Evolutionary conservation across 2,113 vertebrate species (phyloP).

Genomic region (Tetrao urogallus): DNA sequence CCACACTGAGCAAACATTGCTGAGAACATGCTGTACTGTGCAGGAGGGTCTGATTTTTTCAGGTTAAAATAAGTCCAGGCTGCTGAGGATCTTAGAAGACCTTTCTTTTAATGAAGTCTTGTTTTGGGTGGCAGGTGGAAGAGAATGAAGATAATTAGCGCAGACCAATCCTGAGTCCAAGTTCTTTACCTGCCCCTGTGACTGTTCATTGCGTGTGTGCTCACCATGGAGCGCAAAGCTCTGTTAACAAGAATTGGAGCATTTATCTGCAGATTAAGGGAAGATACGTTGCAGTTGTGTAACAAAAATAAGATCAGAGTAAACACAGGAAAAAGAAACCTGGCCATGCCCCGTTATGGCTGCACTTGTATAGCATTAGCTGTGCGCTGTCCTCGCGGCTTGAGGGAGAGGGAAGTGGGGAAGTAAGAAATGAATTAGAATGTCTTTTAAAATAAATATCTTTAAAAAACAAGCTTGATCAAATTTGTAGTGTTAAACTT

Average conservation of each 20-base stretch:
- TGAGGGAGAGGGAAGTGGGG: background rate
- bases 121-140: background rate
- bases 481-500: background rate
- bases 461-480: background rate
- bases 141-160: background rate
- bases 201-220: background rate
- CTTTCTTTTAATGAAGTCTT: background rate
- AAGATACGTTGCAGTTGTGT: background rate
- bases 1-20: slow-evolving; percentile 56
- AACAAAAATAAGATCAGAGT: background rate
- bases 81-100: background rate
- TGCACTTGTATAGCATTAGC: background rate
- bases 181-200: background rate
- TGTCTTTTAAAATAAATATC: background rate
- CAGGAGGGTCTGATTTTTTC: slow-evolving; percentile 43
- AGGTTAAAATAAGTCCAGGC: slow-evolving; percentile 38
- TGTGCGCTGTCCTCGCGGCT: accelerated
- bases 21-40: slow-evolving; percentile 38
- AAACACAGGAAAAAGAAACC: background rate
- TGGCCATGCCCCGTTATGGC: background rate
- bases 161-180: background rate
- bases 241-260: background rate
- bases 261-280: background rate
- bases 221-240: background rate
- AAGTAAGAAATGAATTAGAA: background rate